These are phyloP conservation scores for Euphydryas editha DNA, from an alignment of 2,888 invertebrate genomes.

Conservation along the genomic window DNA sequence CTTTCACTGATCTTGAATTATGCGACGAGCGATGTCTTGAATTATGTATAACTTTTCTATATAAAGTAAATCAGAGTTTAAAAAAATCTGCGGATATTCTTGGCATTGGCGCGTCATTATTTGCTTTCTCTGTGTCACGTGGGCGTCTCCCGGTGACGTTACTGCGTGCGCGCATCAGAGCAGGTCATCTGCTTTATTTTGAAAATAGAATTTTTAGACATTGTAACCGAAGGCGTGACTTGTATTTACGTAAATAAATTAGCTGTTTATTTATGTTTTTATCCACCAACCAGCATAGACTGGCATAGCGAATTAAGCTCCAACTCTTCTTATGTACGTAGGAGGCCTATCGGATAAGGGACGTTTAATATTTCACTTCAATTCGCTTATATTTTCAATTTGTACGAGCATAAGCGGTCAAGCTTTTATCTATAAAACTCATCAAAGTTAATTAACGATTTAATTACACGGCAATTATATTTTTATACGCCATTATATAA, in stretches of 20 bases:
- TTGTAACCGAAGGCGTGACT: slow-evolving; percentile 21
- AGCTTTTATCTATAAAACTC: background rate
- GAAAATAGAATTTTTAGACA: slow-evolving; percentile 38
- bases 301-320: too few relatives aligned
- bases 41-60: slow-evolving; percentile 28
- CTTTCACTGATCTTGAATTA: slow-evolving; percentile 29
- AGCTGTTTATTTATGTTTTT: slow-evolving; percentile 5
- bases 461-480: slow-evolving; percentile 2
- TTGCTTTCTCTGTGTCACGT: slow-evolving; percentile 46
- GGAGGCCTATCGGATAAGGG: background rate
- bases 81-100: slow-evolving; percentile 16
- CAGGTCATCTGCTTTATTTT: slow-evolving; percentile 45
- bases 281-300: background rate
- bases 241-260: slow-evolving; percentile 11
- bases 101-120: slow-evolving; percentile 47
- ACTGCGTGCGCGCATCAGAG: slow-evolving; percentile 36
- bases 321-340: too few relatives aligned
- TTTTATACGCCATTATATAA: slow-evolving; percentile 2
- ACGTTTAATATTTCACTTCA: background rate
- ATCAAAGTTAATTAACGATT: background rate
- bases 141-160: slow-evolving; percentile 43
- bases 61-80: slow-evolving; percentile 23
- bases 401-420: background rate
- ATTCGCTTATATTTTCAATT: background rate
- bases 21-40: slow-evolving; percentile 21